Evolutionary conservation across 1,140 invertebrate genomes (phyloP), one percentile per base, ranked within the genome.

Genomic region (Solen grandis): DNA sequence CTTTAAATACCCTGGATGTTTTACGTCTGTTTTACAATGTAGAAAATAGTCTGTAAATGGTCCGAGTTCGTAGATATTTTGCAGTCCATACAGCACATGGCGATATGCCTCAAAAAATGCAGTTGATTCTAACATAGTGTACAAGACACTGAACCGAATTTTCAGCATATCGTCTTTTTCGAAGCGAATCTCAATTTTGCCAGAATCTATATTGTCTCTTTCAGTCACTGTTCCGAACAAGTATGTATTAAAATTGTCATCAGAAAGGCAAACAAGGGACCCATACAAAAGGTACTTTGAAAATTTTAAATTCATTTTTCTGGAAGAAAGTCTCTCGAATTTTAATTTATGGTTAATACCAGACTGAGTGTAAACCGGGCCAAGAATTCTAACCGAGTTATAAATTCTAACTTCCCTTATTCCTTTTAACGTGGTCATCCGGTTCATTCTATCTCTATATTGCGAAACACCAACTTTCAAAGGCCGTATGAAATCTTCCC

Each of bases 161-260:
- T 55, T 81, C 19, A 46, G 31, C 0, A 83, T 31, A 2, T 69
- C 13, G 1, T 82, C 59, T 27, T 68, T 54, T 55, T 83, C 52
- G 88, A 92, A 90, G 94, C 93, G 88, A 29, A 89, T 72, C 27
- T 63, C 63, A 13, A 88, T 27, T n/a, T 74, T 41, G 8, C 88
- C 88, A 5, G 84, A 41, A n/a, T 81, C 54, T 10, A 89, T 74
- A 29, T 90, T 41, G 54, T 95, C 93, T 60, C 95, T 91, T 36
- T 95, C 93, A 4, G 92, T 85, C 36, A 96, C 94, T 0, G 94
- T 95, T n/a, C 94, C 96, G 77, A 96, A 93, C 54, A 95, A 90
- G 46, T 96, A 91, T 31, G 93, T 93, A 38, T 93, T 88, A 88
- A 96, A 96, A 65, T 95, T 93, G 86, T 46, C 8, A 46, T 46